These are phyloP conservation scores for Cryptosula pallasiana DNA, from an alignment of 2,888 invertebrate species.

Conservation along the genomic window DNA sequence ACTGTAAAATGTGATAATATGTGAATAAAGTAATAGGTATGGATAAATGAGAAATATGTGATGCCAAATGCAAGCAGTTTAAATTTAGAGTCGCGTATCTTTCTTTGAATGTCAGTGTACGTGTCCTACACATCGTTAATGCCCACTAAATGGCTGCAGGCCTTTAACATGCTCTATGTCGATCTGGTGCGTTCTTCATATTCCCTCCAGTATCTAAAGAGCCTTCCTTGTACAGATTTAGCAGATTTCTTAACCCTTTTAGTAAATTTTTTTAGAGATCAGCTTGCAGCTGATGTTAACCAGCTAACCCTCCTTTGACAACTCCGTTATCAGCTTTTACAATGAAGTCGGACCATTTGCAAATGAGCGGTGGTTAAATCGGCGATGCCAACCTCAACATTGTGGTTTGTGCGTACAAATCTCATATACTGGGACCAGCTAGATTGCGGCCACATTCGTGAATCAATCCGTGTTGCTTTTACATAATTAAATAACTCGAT, in stretches of 20 bases:
- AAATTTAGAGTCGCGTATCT: too few species aligned
- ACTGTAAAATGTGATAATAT: too few species aligned
- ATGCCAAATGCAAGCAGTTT: too few species aligned
- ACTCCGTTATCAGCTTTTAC: not conserved
- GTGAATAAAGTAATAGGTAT: too few species aligned
- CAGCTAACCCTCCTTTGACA: not conserved
- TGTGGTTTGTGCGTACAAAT: conserved; percentile 20
- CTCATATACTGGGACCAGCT: conserved; percentile 21
- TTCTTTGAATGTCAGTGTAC: too few species aligned
- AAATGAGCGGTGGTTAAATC: conserved; percentile 7
- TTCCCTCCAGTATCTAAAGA: not conserved
- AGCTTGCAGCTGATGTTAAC: not conserved
- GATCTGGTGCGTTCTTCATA: not conserved
- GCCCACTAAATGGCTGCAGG: not conserved
- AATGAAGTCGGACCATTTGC: not conserved
- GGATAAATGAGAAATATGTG: too few species aligned
- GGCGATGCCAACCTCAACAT: conserved; percentile 22
- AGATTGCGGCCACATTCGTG: not conserved
- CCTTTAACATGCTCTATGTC: not conserved
- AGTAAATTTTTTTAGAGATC: not conserved
- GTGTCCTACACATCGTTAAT: not conserved
- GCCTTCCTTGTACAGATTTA: not conserved
- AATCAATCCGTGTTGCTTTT: not conserved
- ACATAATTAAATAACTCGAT: not conserved
- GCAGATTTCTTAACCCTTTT: not conserved